phyloP scores from a whole-genome alignment of 2,797 vertebrate genomes.

The Ambastaia sidthimunki region DNA sequence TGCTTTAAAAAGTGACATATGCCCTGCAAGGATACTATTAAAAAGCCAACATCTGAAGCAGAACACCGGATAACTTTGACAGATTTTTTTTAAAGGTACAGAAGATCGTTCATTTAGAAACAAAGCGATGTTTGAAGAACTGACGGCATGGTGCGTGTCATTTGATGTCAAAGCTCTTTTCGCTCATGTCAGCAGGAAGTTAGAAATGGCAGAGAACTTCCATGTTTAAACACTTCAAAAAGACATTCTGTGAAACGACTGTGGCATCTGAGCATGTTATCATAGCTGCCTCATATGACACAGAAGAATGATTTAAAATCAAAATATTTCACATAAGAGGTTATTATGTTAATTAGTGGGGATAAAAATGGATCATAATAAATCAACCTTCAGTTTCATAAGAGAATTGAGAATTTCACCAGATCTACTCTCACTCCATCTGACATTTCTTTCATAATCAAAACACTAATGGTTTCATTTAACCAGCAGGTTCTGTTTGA shows the following conservation, averaged over 20 bases:
- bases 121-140: conserved; percentile 27
- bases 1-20: conserved; percentile 18
- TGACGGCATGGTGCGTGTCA: background rate
- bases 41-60: conserved; percentile 30
- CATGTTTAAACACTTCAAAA: conserved; percentile 14
- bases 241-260: background rate
- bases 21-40: background rate
- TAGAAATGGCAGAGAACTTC: background rate
- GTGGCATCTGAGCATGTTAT: background rate
- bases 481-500: background rate
- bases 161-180: conserved; percentile 12
- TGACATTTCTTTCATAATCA: conserved; percentile 11
- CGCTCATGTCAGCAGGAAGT: conserved; percentile 21
- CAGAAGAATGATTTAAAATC: background rate
- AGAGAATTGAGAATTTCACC: background rate
- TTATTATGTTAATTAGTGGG: background rate
- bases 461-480: background rate
- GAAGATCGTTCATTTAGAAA: conserved; percentile 16
- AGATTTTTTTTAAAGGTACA: background rate
- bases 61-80: background rate
- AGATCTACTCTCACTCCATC: background rate
- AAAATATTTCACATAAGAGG: background rate
- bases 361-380: conserved; percentile 4
- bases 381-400: background rate
- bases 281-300: background rate